These are phyloP conservation scores for Acropora yongei DNA, from an alignment of 64 coral and sea anemone genomes.

Conservation along the genomic window DNA sequence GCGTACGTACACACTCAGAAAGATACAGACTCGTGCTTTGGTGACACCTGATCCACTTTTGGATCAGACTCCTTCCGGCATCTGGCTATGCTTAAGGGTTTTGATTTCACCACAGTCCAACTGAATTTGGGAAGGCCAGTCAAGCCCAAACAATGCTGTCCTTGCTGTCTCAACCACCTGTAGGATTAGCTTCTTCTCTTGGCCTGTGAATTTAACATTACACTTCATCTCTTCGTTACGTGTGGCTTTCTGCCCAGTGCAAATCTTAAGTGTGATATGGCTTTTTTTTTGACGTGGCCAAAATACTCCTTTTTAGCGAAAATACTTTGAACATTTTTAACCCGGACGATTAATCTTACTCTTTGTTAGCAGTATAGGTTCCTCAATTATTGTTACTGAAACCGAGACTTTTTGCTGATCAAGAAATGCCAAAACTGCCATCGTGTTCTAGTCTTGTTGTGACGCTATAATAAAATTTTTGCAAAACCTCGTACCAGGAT, in stretches of 20 bases:
- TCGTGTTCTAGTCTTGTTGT: too few species aligned
- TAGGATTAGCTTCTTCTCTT: conserved; percentile 31
- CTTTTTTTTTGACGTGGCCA: conserved; percentile 16
- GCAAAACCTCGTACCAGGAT: too few species aligned
- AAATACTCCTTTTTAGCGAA: conserved; percentile 13
- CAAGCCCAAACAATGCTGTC: conserved; percentile 63
- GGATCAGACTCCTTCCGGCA: background rate
- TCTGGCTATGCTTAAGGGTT: conserved; percentile 30
- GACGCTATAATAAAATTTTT: too few species aligned
- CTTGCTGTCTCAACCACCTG: conserved; percentile 57
- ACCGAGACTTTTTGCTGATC: too few species aligned
- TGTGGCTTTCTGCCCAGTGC: conserved; percentile 46
- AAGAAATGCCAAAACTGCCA: too few species aligned
- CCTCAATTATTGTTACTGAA: too few species aligned
- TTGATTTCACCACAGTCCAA: conserved; percentile 74
- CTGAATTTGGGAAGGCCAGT: conserved; percentile 62
- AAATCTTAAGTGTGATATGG: conserved; percentile 47
- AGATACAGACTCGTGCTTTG: conserved; percentile 32
- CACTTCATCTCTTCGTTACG: conserved; percentile 52
- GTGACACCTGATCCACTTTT: conserved; percentile 1
- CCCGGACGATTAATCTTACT: conserved; percentile 16
- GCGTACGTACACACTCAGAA: conserved; percentile 25
- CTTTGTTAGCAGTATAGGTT: too few species aligned
- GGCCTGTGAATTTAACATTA: conserved; percentile 39
- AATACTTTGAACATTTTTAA: too few species aligned